These are phyloP conservation scores for Lepidocyrtoides sp. DNA, from an alignment of 2,888 invertebrate species.

Conservation along the genomic window DNA sequence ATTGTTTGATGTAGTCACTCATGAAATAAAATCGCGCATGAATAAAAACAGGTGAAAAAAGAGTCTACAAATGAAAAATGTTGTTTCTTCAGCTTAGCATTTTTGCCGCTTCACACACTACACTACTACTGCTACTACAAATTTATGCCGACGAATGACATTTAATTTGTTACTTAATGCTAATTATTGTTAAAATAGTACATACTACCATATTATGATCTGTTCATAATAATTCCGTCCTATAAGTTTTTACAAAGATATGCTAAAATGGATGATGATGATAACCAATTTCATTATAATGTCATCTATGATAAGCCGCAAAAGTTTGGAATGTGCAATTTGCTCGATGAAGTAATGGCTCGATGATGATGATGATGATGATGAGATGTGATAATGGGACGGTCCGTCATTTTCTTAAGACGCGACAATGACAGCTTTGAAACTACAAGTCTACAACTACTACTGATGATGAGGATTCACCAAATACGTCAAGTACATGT, in stretches of 20 bases:
- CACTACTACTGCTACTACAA: neutral
- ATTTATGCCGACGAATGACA: neutral
- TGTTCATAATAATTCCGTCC: no score
- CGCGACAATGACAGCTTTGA: slow-evolving; percentile 25
- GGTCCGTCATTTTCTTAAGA: slow-evolving; percentile 22
- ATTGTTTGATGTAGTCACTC: neutral
- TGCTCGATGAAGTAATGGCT: slow-evolving; percentile 34
- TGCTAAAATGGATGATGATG: slow-evolving; percentile 13
- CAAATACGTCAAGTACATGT: slow-evolving; percentile 54
- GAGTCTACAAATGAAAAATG: neutral
- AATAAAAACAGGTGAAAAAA: no score
- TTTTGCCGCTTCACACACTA: neutral
- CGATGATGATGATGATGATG: slow-evolving; percentile 21
- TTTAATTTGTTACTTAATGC: slow-evolving; percentile 19
- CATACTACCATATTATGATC: no score
- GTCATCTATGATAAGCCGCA: neutral
- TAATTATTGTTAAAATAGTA: slow-evolving; percentile 15
- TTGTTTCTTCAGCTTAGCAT: neutral
- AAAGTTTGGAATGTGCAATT: slow-evolving; percentile 39
- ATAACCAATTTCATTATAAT: slow-evolving; percentile 40
- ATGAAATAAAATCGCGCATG: neutral
- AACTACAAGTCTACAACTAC: slow-evolving; percentile 18
- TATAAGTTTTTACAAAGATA: no score
- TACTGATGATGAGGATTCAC: slow-evolving; percentile 45
- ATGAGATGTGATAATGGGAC: slow-evolving; percentile 37